Evolutionary conservation across 2,797 vertebrate genomes (phyloP), one percentile per base, ranked within the genome.

Genomic region (Luscinia megarhynchos): DNA sequence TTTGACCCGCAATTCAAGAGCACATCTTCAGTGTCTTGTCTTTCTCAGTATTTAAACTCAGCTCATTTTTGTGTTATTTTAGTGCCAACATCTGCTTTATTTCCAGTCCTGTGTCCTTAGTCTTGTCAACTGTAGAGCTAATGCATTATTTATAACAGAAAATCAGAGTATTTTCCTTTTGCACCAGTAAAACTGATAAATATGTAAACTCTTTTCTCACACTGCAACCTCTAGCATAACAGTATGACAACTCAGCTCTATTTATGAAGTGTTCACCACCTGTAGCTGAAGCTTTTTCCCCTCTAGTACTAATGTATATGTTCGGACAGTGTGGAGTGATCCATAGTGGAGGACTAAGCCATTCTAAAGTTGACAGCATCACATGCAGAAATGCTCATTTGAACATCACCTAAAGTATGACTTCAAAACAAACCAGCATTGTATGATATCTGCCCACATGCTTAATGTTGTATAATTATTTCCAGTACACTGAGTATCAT

Each of bases 381-480:
- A 22, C 34, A 30, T 67, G 36, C 78, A 77, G 64, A 74, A 92
- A 9, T 0, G 0, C 78, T 95, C n/a, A 34, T 85, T 86, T 89
- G 51, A 2, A 5, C 46, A 58, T 88, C 66, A 46, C 13, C 40
- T 40, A 74, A 89, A 92, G 80, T 73, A 84, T 3, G 14, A 55
- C 82, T 91, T 91, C 30, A 83, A 73, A 75, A 57, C 45, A 92
- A 92, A 67, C 70, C n/a, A 51, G 17, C 22, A 6, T 75, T 85
- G 41, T 93, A 21, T 83, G 81, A 66, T 89, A 81, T 54, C 61
- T 94, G 72, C 87, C 72, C 78, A 67, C 89, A 21, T 67, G 21
- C 48, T n/a, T 77, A 77, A 76, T 59, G 45, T 63, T 91, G 61
- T 91, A 34, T 81, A 83, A 85, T 94, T 89, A 77, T 83, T 95